A percentile compares a stretch with the other conserved stretches of the same genome.
phyloP scores from a whole-genome alignment of 2,113 vertebrate genomes.

The Orthonyx spaldingii region DNA sequence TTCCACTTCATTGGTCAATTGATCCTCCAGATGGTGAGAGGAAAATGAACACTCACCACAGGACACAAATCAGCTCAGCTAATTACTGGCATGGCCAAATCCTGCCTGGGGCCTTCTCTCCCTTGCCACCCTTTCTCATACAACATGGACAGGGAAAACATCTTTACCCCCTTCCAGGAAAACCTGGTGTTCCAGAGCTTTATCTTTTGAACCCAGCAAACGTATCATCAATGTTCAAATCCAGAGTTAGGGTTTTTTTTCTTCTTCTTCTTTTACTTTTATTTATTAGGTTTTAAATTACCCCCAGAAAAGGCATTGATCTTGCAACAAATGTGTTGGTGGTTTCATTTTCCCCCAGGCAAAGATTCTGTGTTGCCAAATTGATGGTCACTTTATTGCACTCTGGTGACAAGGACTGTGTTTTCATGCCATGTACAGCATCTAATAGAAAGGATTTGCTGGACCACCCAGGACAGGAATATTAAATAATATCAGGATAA shows the following conservation, averaged over 20 bases:
- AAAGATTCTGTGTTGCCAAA: background rate
- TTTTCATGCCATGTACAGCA: background rate
- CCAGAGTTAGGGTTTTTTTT: background rate
- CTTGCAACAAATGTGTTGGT: background rate
- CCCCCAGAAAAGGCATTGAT: background rate
- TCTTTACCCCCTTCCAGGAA: background rate
- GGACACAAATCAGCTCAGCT: constrained; percentile 2
- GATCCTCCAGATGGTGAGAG: constrained; percentile 11
- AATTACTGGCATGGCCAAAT: background rate
- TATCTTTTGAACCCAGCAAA: background rate
- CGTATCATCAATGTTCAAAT: background rate
- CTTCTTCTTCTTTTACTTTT: background rate
- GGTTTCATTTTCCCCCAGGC: background rate
- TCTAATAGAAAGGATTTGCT: background rate
- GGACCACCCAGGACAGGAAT: background rate
- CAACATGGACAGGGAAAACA: background rate
- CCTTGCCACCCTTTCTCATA: background rate
- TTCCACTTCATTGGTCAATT: constrained; percentile 21
- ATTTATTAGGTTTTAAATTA: background rate
- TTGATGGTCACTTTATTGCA: background rate
- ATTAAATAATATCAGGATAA: background rate
- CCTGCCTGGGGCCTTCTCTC: background rate
- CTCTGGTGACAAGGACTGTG: background rate
- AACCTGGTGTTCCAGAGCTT: background rate
- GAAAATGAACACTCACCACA: background rate